Evolutionary conservation across 2,113 vertebrate genomes (phyloP).

Genomic region (Eurypyga helias): DNA sequence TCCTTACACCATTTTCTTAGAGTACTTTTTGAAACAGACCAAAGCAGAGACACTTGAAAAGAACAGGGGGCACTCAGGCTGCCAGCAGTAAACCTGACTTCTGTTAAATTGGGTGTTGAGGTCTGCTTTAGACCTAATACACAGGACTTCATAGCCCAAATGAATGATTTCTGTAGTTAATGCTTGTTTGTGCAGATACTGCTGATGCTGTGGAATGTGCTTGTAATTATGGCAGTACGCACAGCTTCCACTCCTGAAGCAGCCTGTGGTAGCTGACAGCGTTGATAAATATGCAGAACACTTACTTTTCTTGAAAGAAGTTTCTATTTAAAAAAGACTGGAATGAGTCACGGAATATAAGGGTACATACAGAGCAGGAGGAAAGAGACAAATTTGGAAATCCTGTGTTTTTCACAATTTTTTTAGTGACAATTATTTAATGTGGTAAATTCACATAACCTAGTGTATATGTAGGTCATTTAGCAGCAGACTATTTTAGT

Average conservation of each 20-base stretch:
- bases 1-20: neutral
- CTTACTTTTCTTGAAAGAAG: neutral
- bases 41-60: neutral
- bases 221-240: neutral
- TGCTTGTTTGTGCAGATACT: neutral
- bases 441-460: neutral
- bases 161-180: neutral
- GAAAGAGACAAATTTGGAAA: neutral
- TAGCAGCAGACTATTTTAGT: neutral
- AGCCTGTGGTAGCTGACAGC: neutral
- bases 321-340: neutral
- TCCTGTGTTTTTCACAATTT: neutral
- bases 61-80: neutral
- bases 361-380: rapidly evolving
- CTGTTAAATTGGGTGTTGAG: neutral
- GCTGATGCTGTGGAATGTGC: neutral
- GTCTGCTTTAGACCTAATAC: neutral
- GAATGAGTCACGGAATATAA: neutral
- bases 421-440: neutral
- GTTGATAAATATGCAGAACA: neutral
- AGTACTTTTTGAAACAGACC: neutral
- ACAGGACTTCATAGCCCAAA: too few species aligned
- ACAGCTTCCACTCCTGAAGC: neutral
- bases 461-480: neutral
- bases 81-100: neutral